Conservation (phyloP, 2,113 vertebrate species). For the Electrona antarctica region DNA sequence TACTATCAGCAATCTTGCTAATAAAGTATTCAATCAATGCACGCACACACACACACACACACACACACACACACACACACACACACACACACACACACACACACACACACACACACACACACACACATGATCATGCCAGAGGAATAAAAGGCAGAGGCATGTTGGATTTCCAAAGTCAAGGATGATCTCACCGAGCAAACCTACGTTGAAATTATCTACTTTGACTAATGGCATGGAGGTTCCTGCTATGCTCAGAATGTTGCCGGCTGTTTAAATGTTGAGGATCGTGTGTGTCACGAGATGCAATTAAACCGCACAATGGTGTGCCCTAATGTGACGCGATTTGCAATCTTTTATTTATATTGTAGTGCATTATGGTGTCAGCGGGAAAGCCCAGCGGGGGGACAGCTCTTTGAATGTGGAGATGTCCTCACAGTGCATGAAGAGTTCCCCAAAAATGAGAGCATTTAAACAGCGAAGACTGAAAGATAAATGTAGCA, state of each 20-base stretch:
- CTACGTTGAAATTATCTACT: constrained; percentile 27
- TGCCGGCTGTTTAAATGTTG: not conserved
- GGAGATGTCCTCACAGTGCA: constrained; percentile 14
- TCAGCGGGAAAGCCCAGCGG: not conserved
- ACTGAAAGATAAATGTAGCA: constrained; percentile 67
- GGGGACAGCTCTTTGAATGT: constrained; percentile 6
- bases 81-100: too few relatives aligned
- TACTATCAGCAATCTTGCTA: too few relatives aligned
- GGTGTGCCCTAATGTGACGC: constrained; percentile 12
- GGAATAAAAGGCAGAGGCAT: constrained; percentile 31
- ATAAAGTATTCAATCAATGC: too few relatives aligned
- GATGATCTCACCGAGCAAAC: constrained; percentile 32
- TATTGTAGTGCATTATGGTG: not conserved
- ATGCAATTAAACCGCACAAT: not conserved
- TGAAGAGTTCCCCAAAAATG: constrained; percentile 20
- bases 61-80: too few relatives aligned
- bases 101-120: too few relatives aligned
- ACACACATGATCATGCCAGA: constrained; percentile 34
- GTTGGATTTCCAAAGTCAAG: constrained; percentile 5
- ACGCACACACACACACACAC: too few relatives aligned
- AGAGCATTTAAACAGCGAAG: constrained; percentile 34
- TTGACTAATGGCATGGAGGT: constrained; percentile 29
- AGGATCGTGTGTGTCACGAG: not conserved
- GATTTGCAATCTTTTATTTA: not conserved
- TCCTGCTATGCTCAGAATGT: constrained; percentile 24